Base-by-base conservation (phyloP, 2,113 vertebrate species). In the Hippocampus barbouri region DNA sequence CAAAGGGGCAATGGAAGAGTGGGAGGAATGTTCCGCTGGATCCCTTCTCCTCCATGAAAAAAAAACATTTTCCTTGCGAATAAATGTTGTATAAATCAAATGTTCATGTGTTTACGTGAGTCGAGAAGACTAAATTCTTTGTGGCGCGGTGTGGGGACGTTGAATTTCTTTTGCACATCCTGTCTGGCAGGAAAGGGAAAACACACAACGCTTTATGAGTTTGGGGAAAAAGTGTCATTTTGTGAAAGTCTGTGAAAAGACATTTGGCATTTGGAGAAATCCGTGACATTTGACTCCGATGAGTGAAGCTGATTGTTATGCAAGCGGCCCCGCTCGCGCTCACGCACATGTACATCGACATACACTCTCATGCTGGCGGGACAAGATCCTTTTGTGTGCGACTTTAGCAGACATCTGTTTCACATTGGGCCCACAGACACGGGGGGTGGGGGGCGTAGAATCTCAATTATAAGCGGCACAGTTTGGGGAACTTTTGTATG, bases 331-430 rank as follows among this genome's bases (percentile, higher is more conserved):
- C 34, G 5, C 34, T 34, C 49, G 20, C 59, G n/a, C 81, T 49
- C 71, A 66, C 79, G 56, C 41, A 0, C 74, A 74, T 51, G 23
- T 20, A 61, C 43, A 34, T 21, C 14, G 14, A 53, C 43, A 21
- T 16, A 8, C 65, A 60, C 76, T 20, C 59, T n/a, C 72, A 63
- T 21, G 25, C 65, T 74, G 76, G 71, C 56, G 79, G 74, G 66
- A 66, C 43, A 7, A 40, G 72, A 76, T 70, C 72, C 34, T 27
- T 75, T 83, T 76, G 67, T 79, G 68, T 59, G 65, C 68, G 79
- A 71, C 25, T 51, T 75, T 70, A 69, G 72, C 71, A 72, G 82
- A 89, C 90, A 91, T 91, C 88, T 91, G 90, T 83, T 91, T 90
- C 81, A 69, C 79, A 89, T 90, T 79, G 76, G 53, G 54, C 30